phyloP scores from a whole-genome alignment of 2,797 vertebrate genomes.

The Gambusia yucatana region DNA sequence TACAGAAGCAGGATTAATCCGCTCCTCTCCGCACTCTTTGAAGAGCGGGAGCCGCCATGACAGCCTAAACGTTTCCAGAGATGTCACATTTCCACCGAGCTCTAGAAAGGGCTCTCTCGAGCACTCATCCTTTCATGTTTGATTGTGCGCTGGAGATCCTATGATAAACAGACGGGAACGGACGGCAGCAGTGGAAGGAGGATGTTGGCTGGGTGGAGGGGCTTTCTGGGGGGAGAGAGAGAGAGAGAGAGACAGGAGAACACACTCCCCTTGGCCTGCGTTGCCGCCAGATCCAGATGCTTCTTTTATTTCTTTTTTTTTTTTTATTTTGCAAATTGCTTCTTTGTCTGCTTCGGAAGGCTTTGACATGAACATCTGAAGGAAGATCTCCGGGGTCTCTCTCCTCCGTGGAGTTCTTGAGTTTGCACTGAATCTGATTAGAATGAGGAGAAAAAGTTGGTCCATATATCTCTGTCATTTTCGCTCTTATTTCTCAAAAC shows the following conservation, averaged over 20 bases:
- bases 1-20: conserved; percentile 85
- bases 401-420: conserved; percentile 62
- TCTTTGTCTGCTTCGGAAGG: conserved; percentile 79
- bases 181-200: conserved; percentile 63
- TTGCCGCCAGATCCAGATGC: conserved; percentile 82
- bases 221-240: conserved; percentile 13
- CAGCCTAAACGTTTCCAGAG: conserved; percentile 87
- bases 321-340: conserved; percentile 69
- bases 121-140: conserved; percentile 88
- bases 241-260: conserved; percentile 57
- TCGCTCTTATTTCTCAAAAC: conserved; percentile 58
- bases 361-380: conserved; percentile 70
- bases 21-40: conserved; percentile 81
- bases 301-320: conserved; percentile 19
- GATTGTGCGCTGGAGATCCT: conserved; percentile 86
- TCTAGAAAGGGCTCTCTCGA: conserved; percentile 82
- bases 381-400: conserved; percentile 68
- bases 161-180: conserved; percentile 84
- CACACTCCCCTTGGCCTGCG: conserved; percentile 47
- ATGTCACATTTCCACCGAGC: conserved; percentile 86
- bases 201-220: conserved; percentile 41
- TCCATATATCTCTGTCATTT: conserved; percentile 56
- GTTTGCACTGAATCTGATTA: conserved; percentile 78
- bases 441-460: conserved; percentile 58
- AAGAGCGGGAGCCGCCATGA: conserved; percentile 81